A percentile compares a stretch with the other conserved stretches of the same genome.
Evolutionary conservation across 2,888 invertebrate genomes (phyloP).

Genomic region (Sphaerophoria rueppellii): DNA sequence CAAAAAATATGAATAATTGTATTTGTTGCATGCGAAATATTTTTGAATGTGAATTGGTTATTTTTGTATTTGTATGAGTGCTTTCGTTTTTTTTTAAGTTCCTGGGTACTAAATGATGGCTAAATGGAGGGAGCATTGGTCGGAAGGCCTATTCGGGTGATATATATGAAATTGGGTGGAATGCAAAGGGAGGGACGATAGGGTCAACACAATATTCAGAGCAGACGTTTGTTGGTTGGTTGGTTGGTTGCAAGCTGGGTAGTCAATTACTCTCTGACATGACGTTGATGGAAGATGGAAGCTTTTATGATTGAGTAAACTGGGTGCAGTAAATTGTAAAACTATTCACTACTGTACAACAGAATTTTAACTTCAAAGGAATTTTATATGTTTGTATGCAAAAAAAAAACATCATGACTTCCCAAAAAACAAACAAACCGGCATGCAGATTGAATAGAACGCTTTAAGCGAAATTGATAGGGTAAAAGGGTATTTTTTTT

Average conservation of each 20-base stretch:
- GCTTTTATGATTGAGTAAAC: slow-evolving; percentile 62
- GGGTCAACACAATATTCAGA: not conserved
- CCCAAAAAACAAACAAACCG: not conserved
- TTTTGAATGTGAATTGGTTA: slow-evolving; percentile 25
- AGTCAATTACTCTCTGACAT: slow-evolving; percentile 63
- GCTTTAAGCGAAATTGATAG: slow-evolving; percentile 29
- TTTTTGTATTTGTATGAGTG: not conserved
- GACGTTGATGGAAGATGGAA: slow-evolving; percentile 63
- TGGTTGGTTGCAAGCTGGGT: slow-evolving; percentile 23
- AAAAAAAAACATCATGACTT: slow-evolving; percentile 11
- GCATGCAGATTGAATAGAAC: slow-evolving; percentile 23
- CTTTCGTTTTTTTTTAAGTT: not conserved
- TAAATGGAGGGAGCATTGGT: not conserved
- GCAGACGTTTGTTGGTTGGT: slow-evolving; percentile 16
- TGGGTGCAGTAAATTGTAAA: slow-evolving; percentile 57
- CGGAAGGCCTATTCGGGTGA: not conserved
- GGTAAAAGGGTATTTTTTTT: slow-evolving; percentile 1
- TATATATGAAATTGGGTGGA: not conserved
- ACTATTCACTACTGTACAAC: slow-evolving; percentile 43
- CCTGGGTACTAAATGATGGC: not conserved
- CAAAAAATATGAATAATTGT: slow-evolving; percentile 66
- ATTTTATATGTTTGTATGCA: not conserved
- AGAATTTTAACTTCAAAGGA: slow-evolving; percentile 30
- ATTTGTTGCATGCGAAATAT: slow-evolving; percentile 64
- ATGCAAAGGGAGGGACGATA: not conserved